phyloP scores from a whole-genome alignment of 2,113 vertebrate genomes.

The Megatriorchis doriae region DNA sequence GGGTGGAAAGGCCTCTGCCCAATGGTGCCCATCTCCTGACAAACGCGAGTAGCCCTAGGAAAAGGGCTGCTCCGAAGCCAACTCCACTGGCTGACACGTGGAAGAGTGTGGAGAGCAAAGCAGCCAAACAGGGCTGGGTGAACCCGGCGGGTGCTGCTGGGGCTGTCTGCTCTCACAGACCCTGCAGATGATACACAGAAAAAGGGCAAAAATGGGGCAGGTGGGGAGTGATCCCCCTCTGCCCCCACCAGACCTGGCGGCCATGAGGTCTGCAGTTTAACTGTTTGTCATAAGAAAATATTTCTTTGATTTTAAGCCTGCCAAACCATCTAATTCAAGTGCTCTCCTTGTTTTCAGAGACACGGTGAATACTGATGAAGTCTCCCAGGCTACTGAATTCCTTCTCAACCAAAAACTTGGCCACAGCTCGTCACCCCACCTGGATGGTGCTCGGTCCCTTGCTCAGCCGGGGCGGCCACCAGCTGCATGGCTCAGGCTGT shows the following conservation, averaged over 20 bases:
- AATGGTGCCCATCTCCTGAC: neutral
- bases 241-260: neutral
- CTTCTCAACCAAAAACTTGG: neutral
- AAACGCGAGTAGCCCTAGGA: neutral
- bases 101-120: neutral
- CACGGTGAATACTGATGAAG: neutral
- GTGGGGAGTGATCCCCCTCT: neutral
- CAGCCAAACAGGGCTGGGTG: neutral
- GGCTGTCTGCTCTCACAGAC: neutral
- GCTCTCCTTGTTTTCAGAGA: neutral
- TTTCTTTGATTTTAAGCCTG: neutral
- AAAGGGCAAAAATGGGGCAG: neutral
- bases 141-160: neutral
- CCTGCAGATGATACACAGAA: neutral
- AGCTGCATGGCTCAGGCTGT: neutral
- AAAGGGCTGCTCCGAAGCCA: neutral
- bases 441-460: neutral
- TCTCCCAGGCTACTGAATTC: neutral
- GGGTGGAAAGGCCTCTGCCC: neutral
- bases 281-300: neutral
- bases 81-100: neutral
- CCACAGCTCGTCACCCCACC: neutral
- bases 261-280: neutral
- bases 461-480: fast-evolving
- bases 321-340: neutral